Base-by-base conservation (phyloP, 2,797 vertebrate genomes). In the Pygocentrus nattereri region DNA sequence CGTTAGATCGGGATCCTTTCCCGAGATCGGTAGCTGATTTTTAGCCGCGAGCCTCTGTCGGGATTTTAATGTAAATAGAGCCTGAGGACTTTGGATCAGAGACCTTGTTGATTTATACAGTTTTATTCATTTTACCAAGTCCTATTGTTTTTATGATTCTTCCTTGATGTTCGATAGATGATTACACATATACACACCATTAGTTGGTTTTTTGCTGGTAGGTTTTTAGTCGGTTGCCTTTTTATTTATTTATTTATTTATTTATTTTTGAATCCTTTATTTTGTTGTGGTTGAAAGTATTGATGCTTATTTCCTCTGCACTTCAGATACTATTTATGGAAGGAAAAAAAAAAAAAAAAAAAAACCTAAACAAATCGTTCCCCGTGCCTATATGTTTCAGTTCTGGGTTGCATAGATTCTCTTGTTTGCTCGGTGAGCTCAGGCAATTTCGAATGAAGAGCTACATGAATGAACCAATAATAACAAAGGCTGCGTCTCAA, bases 161-260 rank as follows among this genome's bases (percentile, higher is more conserved):
- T 84, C 78, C 79, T 87, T 19, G 83, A 80, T 85, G 84, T 87
- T 85, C 41, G 74, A 52, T 85, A 78, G 81, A 83, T 87, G 80
- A 83, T 83, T 78, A 76, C 79, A 83, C 86, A 84, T 83, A 87
- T 85, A 81, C 72, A 81, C 72, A 79, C 84, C 86, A 84, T 85
- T 85, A 74, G 86, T 78, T 81, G 81, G 74, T 82, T 80, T 82
- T 82, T 83, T 78, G 76, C 76, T 79, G 82, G 80, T 87, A 80
- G 85, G 52, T 58, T 74, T 82, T 78, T 68, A 81, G 81, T 85
- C 81, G 27, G 38, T 87, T 87, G 70, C 76, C 87, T 80, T 83
- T 75, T 76, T 78, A 78, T 73, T 82, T 78, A 64, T 74, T 18
- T 50, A 49, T 74, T 74, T 78, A 69, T 73, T 72, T 0, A 31